These are phyloP conservation scores for Bradynema listronoti DNA, from an alignment of 1,140 invertebrate species.

Conservation along the genomic window DNA sequence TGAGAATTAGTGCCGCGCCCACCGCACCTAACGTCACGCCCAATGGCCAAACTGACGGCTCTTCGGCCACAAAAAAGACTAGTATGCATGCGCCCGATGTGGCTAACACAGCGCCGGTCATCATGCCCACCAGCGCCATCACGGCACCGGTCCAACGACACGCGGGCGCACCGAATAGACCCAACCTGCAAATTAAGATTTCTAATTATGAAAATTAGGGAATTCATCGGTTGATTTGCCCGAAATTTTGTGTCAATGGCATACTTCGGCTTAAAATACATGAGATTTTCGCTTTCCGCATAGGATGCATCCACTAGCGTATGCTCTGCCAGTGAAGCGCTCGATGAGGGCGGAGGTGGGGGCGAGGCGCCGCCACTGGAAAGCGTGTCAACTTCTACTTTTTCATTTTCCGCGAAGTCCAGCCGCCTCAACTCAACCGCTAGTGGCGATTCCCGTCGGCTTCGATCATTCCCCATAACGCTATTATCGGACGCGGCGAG, in stretches of 20 bases:
- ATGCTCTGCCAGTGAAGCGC: no score
- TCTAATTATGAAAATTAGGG: constrained; percentile 7
- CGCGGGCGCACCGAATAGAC: constrained; percentile 31
- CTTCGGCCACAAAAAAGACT: constrained; percentile 30
- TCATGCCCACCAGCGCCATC: constrained; percentile 27
- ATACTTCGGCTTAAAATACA: constrained; percentile 26
- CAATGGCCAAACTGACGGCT: constrained; percentile 30
- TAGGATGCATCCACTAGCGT: no score
- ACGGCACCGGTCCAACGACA: constrained; percentile 37
- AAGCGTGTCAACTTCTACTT: no score
- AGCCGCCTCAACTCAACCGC: no score
- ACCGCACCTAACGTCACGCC: constrained; percentile 23
- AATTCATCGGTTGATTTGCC: background rate
- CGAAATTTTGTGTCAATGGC: background rate
- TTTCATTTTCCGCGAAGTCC: no score
- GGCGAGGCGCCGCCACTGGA: no score
- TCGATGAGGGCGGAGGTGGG: no score
- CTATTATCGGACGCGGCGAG: no score
- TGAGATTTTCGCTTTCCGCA: no score
- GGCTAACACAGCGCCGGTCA: constrained; percentile 28
- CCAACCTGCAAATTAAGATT: constrained; percentile 26
- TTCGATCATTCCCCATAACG: no score
- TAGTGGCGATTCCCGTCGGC: no score
- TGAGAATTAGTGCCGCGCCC: constrained; percentile 27
- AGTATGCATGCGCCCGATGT: constrained; percentile 29